Base-by-base conservation (phyloP, 2,888 invertebrate genomes). In the Eupithecia dodoneata region DNA sequence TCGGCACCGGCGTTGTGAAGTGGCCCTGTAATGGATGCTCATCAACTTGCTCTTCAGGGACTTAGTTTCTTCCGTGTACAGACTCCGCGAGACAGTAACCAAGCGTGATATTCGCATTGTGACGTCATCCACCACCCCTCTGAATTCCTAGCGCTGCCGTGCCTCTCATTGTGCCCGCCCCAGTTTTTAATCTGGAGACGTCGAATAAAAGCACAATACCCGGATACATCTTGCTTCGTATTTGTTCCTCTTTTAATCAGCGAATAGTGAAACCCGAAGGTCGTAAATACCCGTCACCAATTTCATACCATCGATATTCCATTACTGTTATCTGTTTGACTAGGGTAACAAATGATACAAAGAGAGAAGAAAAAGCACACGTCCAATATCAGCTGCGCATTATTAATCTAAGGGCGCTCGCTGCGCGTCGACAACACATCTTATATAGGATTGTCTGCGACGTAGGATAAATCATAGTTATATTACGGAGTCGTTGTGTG, bases 121-220 rank as follows among this genome's bases (percentile, higher is more conserved):
- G 89, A 89, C 88, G 88, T 89, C 89, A 88, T 85, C 86, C 87
- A 84, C 85, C 85, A 76, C 85, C 87, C 86, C 82, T 85, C 87
- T 84, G 82, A 85, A 84, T 86, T 87, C 86, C 84, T 87, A 84
- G 85, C 86, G 86, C 83, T 87, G 85, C 85, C 87, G 84, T 85
- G 85, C 85, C 86, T 88, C 88, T 91, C 91, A 92, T 93, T 93
- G 92, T 91, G 84, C 88, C 86, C 91, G 91, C 86, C 89, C 92
- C 91, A 91, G 89, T 93, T 94, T 94, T 93, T 92, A 93, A 93
- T 94, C 94, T 92, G 89, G 91, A 92, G 92, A 92, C 90, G 90
- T 91, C 90, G 90, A 91, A 93, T 91, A 93, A 90, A 91, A 91
- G 89, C 89, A 93, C 93, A 93, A 92, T 93, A 90, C 89, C 86